These are phyloP conservation scores for Anarrhichthys ocellatus DNA, from an alignment of 2,113 vertebrate genomes.

Conservation along the genomic window DNA sequence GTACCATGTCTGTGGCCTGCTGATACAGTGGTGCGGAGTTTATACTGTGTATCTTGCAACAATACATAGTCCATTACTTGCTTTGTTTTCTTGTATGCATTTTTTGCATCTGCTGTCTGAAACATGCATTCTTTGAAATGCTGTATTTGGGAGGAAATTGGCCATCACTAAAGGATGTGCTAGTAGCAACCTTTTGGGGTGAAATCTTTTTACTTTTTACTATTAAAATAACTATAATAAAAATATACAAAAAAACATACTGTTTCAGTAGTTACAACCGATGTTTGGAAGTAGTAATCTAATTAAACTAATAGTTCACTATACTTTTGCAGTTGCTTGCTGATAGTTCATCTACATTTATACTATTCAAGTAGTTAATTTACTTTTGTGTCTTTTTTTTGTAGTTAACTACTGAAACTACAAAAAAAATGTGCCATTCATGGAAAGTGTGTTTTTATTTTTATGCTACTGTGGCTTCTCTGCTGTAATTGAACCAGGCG, in stretches of 20 bases:
- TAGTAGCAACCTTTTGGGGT: not conserved
- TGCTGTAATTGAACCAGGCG: not conserved
- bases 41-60: too few species aligned
- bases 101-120: not conserved
- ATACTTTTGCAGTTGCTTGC: not conserved
- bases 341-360: not conserved
- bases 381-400: not conserved
- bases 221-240: not conserved
- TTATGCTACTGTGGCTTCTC: not conserved
- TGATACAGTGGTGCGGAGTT: not conserved
- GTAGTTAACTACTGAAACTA: not conserved
- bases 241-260: not conserved
- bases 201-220: not conserved
- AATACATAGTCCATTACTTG: not conserved
- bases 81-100: not conserved
- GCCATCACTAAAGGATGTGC: not conserved
- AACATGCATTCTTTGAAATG: not conserved
- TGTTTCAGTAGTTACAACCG: not conserved
- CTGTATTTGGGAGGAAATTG: not conserved
- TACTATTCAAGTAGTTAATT: not conserved
- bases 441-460: not conserved
- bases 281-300: not conserved
- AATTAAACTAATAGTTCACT: not conserved
- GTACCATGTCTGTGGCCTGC: not conserved
- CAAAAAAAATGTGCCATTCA: not conserved